These are phyloP conservation scores for Cephus cinctus DNA, from an alignment of 1,140 invertebrate genomes.

Conservation along the genomic window DNA sequence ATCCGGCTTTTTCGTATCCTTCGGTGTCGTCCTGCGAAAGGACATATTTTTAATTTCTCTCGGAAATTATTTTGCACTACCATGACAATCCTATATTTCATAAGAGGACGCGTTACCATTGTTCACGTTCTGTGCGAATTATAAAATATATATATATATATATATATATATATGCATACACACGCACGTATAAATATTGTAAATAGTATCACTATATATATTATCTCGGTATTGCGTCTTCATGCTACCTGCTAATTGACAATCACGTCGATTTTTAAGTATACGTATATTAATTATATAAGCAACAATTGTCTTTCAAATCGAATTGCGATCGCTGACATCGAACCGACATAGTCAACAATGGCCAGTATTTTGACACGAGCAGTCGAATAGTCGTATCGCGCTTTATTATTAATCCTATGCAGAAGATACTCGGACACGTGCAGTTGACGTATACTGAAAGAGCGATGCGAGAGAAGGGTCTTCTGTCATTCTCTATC, in stretches of 20 bases:
- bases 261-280: conserved; percentile 16
- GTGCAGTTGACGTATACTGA: too few species aligned
- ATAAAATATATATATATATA: too few species aligned
- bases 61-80: conserved; percentile 8
- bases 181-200: background rate
- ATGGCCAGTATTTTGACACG: conserved; percentile 29
- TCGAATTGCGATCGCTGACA: too few species aligned
- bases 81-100: background rate
- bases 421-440: conserved; percentile 12
- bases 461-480: too few species aligned
- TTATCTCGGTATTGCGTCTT: background rate
- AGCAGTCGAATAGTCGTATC: conserved; percentile 1
- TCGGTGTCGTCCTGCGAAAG: background rate
- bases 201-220: background rate
- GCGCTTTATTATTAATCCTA: background rate
- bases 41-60: background rate
- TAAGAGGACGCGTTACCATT: too few species aligned
- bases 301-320: conserved; percentile 14
- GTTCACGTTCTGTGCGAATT: too few species aligned
- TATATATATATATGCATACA: conserved; percentile 9
- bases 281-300: conserved; percentile 11
- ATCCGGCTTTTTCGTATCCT: background rate
- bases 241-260: background rate
- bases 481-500: conserved; percentile 6
- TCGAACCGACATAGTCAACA: conserved; percentile 28